Evolutionary conservation across 2,113 vertebrate species (phyloP), one percentile per base, ranked within the genome.

Genomic region (Hyperoodon ampullatus): DNA sequence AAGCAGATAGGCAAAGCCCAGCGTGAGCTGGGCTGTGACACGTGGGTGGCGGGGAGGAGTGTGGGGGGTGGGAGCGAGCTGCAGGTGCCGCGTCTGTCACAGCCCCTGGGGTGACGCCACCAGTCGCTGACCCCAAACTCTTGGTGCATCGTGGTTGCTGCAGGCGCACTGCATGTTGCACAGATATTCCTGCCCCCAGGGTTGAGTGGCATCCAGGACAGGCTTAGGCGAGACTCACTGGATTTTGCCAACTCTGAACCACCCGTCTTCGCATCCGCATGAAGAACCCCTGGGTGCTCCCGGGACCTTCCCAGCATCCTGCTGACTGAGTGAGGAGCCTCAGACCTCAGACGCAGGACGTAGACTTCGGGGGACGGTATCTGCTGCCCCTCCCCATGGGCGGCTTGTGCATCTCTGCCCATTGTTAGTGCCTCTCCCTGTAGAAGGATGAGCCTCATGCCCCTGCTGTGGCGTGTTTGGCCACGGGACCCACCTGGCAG

Each of bases 31-130:
- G n/a, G 16, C 23, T 21, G 3, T 65, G 60, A 39, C 60, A 9
- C 5, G 24, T 8, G 24, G 7, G 26, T 2, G 5, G 23, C 4
- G 0, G 88, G 44, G 23, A 19, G 16, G 44, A 65, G 23, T 24
- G 1, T 0, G 3, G 11, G 0, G 2, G 50, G 6, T 60, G 35
- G 28, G 39, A 13, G 50, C 4, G 0, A 28, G 21, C 15, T 18
- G 26, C 6, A 11, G 28, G 23, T 47, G 30, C 53, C 0, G 10
- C 9, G 3, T n/a, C 5, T 23, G 12, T 8, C 9, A 4, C 13
- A 1, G 78, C 39, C 68, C 53, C 39, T 44, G 50, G 12, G 9
- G 50, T 15, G 14, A 68, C 11, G 50, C 65, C 65, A 10, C 39
- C 6, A 0, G 33, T 60, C 8, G 0, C 74, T 13, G 19, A 50